Percentiles rank a stretch among this genome's conserved stretches.
Evolutionary conservation across 2,888 invertebrate genomes (phyloP).

Genomic region (Pelosia muscerda): DNA sequence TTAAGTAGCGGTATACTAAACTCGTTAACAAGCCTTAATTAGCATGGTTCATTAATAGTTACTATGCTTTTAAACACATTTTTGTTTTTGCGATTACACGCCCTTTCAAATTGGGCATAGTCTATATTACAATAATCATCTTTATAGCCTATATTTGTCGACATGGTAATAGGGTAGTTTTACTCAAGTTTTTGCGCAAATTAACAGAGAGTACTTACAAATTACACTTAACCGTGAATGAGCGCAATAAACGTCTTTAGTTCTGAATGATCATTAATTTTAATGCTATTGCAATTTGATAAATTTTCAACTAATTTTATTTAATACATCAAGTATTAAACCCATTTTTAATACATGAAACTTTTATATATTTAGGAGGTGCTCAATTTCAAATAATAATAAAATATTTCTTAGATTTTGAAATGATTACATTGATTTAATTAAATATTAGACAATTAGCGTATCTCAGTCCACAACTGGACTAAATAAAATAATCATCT

Average conservation of each 20-base stretch:
- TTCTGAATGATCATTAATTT: background rate
- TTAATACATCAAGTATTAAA: background rate
- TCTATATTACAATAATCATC: constrained; percentile 52
- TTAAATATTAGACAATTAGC: too few species aligned
- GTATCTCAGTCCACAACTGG: too few species aligned
- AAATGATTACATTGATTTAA: too few species aligned
- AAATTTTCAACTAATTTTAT: background rate
- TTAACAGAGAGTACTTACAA: too few species aligned
- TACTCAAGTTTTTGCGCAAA: too few species aligned
- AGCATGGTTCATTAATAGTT: constrained; percentile 10
- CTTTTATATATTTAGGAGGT: too few species aligned
- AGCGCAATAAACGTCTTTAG: background rate
- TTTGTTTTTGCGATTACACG: constrained; percentile 30
- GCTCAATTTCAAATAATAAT: background rate
- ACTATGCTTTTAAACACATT: constrained; percentile 22
- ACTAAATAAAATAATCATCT: too few species aligned
- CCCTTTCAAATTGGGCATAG: constrained; percentile 36
- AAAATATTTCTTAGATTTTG: too few species aligned
- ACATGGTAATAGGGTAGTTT: constrained; percentile 53
- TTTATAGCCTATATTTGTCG: constrained; percentile 52
- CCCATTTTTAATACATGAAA: too few species aligned
- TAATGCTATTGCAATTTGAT: background rate
- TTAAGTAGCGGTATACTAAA: background rate
- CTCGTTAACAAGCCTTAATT: constrained; percentile 10
- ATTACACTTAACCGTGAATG: background rate